Percentiles rank a stretch among this genome's conserved stretches.
Conservation (phyloP, 2,888 invertebrate species). For the Bombyx huttoni region DNA sequence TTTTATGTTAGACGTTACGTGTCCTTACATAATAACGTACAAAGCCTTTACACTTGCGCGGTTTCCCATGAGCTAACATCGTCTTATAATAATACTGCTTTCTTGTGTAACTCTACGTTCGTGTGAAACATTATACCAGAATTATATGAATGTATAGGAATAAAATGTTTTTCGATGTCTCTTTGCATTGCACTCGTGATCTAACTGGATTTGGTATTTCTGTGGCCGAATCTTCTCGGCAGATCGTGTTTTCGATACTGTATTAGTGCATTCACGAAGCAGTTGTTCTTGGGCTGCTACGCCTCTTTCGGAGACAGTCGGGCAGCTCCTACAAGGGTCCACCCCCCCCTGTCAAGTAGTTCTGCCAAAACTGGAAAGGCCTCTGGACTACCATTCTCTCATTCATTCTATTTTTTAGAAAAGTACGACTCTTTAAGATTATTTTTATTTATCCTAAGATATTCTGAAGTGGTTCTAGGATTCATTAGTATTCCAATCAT, state of each 20-base stretch:
- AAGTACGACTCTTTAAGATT: neutral
- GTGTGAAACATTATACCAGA: neutral
- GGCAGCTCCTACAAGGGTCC: too few relatives aligned
- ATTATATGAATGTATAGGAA: neutral
- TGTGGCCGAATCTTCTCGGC: too few relatives aligned
- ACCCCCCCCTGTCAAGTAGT: too few relatives aligned
- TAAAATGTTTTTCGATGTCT: too few relatives aligned
- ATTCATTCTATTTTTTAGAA: neutral
- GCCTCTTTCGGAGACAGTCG: too few relatives aligned
- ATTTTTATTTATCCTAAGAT: neutral
- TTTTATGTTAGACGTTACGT: constrained; percentile 18
- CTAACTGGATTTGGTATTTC: too few relatives aligned
- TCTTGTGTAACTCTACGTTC: constrained; percentile 3
- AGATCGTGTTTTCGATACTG: too few relatives aligned
- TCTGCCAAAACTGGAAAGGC: too few relatives aligned
- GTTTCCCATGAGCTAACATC: constrained; percentile 55
- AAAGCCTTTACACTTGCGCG: constrained; percentile 44
- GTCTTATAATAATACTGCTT: constrained; percentile 30
- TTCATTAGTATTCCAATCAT: neutral
- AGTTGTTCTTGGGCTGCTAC: too few relatives aligned
- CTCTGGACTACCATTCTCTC: too few relatives aligned
- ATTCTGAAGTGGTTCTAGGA: neutral
- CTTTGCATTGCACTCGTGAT: too few relatives aligned
- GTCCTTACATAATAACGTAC: constrained; percentile 40
- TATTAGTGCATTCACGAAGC: too few relatives aligned